phyloP scores from a whole-genome alignment of 2,113 vertebrate genomes.

The Scortum barcoo region DNA sequence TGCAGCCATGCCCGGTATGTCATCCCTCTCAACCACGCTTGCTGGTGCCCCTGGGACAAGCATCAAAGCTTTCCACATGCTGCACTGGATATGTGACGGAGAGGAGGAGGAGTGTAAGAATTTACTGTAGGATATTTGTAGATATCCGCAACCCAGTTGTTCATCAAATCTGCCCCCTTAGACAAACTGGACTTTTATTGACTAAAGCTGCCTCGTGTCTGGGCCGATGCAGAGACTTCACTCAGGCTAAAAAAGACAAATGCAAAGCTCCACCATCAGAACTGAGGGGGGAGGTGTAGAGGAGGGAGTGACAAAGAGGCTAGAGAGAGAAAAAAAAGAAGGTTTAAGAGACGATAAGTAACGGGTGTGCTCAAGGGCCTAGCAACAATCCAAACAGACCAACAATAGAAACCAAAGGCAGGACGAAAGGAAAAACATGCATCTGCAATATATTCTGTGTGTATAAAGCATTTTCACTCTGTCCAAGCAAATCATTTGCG shows the following conservation, averaged over 20 bases:
- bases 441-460: constrained; percentile 15
- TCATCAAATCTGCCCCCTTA: constrained; percentile 54
- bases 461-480: constrained; percentile 14
- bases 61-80: constrained; percentile 59
- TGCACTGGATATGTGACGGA: constrained; percentile 25
- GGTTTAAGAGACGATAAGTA: constrained; percentile 67
- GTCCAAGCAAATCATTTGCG: constrained; percentile 21
- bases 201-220: constrained; percentile 47
- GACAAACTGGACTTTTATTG: constrained; percentile 70
- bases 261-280: constrained; percentile 47
- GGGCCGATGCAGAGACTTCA: constrained; percentile 24
- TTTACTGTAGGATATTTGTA: constrained; percentile 71
- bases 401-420: constrained; percentile 60
- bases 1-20: constrained; percentile 79
- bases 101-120: constrained; percentile 49
- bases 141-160: constrained; percentile 71
- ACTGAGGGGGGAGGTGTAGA: constrained; percentile 52
- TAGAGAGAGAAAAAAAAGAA: constrained; percentile 46
- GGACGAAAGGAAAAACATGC: background rate
- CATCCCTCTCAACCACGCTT: constrained; percentile 61
- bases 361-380: constrained; percentile 61
- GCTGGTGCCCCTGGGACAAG: constrained; percentile 40
- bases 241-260: constrained; percentile 68
- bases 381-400: constrained; percentile 84
- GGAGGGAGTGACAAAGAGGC: constrained; percentile 61